Base-by-base conservation (phyloP, 2,113 vertebrate species). In the Ceyx cyanopectus region DNA sequence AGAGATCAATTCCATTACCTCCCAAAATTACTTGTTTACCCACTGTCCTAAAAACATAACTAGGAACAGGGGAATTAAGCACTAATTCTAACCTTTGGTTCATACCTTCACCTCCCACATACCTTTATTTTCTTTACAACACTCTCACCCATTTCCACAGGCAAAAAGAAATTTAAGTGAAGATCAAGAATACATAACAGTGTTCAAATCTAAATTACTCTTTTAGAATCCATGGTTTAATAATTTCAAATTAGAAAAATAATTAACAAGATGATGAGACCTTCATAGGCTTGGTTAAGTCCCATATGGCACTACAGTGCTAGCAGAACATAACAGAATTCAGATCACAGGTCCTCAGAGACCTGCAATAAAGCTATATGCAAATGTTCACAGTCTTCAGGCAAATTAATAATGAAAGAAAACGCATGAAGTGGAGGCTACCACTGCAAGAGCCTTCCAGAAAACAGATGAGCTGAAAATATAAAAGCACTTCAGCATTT, bases 211-310 rank as follows among this genome's bases (percentile, higher is more conserved):
- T 89, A 85, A 82, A 78, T 89, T 62, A 73, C 65, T 58, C 73
- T 75, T 83, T 89, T 41, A 65, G 62, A 85, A 40, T 85, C 29
- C 60, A n/a, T 4, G 54, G 79, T 70, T 91, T 89, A 93, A 94
- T 29, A 82, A 77, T 63, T 91, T 62, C 46, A 77, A 79, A 95
- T 96, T 92, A 92, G 32, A 94, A 85, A 89, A 86, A 94, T 93
- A 93, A 92, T 96, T 94, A 93, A 93, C 17, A 6, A 43, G 56
- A 66, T 23, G 29, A 89, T 23, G 45, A 92, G 85, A 67, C 66
- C 85, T 90, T 85, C 51, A 40, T 6, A 50, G 80, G 69, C 81
- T 88, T 4, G 0, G 46, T 46, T 41, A 63, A 80, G 48, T 78
- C 87, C 81, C 86, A 57, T 19, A 58, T 56, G 84, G 92, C 43